Evolutionary conservation across 2,113 vertebrate genomes (phyloP), one percentile per base, ranked within the genome.

Genomic region (Erpornis zantholeuca): DNA sequence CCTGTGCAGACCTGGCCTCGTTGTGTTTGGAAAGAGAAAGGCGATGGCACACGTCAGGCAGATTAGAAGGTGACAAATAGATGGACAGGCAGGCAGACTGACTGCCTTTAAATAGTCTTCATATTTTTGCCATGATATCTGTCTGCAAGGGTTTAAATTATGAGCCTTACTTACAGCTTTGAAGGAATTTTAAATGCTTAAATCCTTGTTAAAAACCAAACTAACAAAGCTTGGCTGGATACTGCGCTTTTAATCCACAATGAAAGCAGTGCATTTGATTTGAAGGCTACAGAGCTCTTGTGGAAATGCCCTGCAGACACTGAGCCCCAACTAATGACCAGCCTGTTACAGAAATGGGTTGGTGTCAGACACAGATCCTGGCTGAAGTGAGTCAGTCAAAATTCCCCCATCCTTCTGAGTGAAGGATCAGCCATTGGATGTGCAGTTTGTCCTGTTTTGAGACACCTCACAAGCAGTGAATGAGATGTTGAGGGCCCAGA

Each of bases 111-210:
- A 86, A 90, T 38, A 92, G 50, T 6, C 92, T 70, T 88, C 86
- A 28, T 92, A 56, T 86, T 84, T 95, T 66, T 52, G 56, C 64
- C 44, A 15, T 56, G 65, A 63, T 66, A 93, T 88, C 88, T 90
- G 72, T 44, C 83, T 60, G 69, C 27, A 21, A 44, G 68, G 52
- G 52, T 84, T 90, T 70, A 88, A 88, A 83, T 86, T 44, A 49
- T 36, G 76, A 77, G 64, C 89, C 69, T 92, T 83, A 50, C 88
- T 94, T 88, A 71, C 29, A 84, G 69, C 80, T 88, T 66, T 66
- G 64, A 77, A 91, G 71, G 77, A 90, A 96, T 95, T 91, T 82
- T 7, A 94, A 95, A 86, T 29, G 68, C 72, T 86, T 73, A 83
- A 94, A 84, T 78, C 80, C 76, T 40, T 86, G 29, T 88, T 82